A percentile compares a stretch with the other conserved stretches of the same genome.
phyloP scores from a whole-genome alignment of 2,113 vertebrate species.

The Psittacara wagleri region DNA sequence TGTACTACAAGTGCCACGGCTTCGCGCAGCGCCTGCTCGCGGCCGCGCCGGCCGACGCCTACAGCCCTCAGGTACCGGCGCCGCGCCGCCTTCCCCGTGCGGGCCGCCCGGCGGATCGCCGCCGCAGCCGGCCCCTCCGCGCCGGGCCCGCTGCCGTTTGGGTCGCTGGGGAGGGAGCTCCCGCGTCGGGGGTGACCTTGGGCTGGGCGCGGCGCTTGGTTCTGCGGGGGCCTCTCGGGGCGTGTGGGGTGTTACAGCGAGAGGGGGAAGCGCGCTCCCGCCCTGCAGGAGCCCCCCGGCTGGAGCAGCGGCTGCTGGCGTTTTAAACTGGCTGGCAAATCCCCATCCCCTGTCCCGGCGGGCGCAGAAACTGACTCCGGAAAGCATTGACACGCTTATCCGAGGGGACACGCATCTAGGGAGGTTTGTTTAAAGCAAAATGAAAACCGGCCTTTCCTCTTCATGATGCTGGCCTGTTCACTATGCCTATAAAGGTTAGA shows the following conservation, averaged over 20 bases:
- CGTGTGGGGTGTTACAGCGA: rapidly evolving
- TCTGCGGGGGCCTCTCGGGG: rapidly evolving
- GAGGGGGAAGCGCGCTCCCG: no score
- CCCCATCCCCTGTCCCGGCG: rapidly evolving
- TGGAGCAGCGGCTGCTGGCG: background rate
- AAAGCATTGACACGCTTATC: background rate
- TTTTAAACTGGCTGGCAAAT: rapidly evolving
- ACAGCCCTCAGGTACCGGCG: no score
- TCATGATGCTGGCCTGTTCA: rapidly evolving
- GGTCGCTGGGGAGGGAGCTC: background rate
- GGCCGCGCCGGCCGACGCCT: no score
- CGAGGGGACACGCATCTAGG: rapidly evolving
- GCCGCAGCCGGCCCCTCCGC: no score
- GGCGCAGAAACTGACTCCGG: background rate
- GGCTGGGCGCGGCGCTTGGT: rapidly evolving
- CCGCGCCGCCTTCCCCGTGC: no score
- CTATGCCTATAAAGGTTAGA: rapidly evolving
- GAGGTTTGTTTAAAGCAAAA: background rate
- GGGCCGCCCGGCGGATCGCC: no score
- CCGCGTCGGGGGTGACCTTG: background rate
- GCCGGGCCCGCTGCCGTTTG: background rate
- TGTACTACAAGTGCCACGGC: no score
- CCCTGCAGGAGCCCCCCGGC: rapidly evolving
- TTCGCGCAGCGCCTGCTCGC: no score
- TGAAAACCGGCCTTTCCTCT: background rate